A percentile compares a stretch with the other conserved stretches of the same genome.
Evolutionary conservation across 2,113 vertebrate species (phyloP).

Genomic region (Riparia riparia): DNA sequence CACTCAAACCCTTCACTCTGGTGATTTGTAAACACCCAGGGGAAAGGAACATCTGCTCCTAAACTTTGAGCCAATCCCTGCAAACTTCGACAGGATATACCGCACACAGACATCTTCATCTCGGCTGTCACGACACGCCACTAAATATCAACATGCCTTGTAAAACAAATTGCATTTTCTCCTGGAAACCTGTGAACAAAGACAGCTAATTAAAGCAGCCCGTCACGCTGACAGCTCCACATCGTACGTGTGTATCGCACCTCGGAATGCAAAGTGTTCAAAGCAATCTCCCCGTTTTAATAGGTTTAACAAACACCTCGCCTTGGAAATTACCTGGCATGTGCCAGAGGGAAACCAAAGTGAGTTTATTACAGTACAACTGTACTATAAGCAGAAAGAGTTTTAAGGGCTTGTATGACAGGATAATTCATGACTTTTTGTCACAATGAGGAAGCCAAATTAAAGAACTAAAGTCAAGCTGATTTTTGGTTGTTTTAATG

Average conservation of each 20-base stretch:
- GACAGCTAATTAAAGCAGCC: background rate
- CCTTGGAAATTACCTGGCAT: background rate
- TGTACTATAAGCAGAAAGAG: background rate
- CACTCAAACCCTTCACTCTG: background rate
- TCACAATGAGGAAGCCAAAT: background rate
- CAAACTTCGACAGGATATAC: background rate
- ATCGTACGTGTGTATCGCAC: background rate
- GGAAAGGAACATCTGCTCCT: background rate
- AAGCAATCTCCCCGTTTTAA: background rate
- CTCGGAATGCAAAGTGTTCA: background rate
- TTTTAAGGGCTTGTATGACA: background rate
- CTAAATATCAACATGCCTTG: background rate
- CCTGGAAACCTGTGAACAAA: background rate
- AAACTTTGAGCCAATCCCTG: background rate
- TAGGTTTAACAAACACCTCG: background rate
- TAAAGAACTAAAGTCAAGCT: background rate
- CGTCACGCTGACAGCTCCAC: background rate
- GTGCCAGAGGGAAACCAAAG: background rate
- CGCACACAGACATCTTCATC: background rate
- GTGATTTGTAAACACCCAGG: background rate
- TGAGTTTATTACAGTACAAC: background rate
- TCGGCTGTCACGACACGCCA: background rate
- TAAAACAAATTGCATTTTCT: constrained; percentile 25
- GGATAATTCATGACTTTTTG: background rate
- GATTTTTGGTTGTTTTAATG: background rate